Conservation (phyloP, 1,140 invertebrate species). For the Drosophila truncata region DNA sequence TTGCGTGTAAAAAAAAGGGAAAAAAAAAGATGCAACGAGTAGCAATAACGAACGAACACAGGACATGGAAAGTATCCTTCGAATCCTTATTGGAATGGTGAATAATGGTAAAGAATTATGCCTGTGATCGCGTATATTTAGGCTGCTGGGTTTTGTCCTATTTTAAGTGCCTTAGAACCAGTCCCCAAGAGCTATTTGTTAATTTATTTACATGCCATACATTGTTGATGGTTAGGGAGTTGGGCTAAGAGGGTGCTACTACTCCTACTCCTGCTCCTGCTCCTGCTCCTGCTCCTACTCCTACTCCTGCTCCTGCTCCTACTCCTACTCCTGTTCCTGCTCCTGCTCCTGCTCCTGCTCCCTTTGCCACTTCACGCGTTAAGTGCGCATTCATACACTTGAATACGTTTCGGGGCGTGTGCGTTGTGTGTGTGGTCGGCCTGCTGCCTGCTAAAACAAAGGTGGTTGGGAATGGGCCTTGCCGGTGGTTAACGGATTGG, state of each 20-base stretch:
- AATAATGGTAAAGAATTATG: not conserved
- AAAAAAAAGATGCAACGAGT: not conserved
- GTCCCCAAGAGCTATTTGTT: not conserved
- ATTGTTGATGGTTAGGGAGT: not conserved
- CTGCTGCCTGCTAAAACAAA: conserved; percentile 8
- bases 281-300: not conserved
- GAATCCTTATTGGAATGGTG: conserved; percentile 1
- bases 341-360: not conserved
- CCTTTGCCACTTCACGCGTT: conserved; percentile 68
- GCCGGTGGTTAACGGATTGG: conserved; percentile 28
- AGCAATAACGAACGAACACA: conserved; percentile 25
- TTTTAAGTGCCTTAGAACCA: not conserved
- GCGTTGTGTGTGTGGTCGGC: conserved; percentile 6
- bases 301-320: conserved; percentile 29
- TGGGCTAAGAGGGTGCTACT: conserved; percentile 5
- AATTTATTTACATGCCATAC: conserved; percentile 8
- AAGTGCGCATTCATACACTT: conserved; percentile 71
- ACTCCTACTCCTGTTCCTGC: too few relatives aligned
- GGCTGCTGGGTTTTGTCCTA: not conserved
- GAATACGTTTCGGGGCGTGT: conserved; percentile 54
- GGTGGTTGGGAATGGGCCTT: conserved; percentile 2
- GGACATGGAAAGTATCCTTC: not conserved
- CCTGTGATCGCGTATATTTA: not conserved
- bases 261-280: too few relatives aligned
- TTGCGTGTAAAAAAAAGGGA: conserved; percentile 30